Conservation (phyloP, 1,140 invertebrate species). For the Thaumatotibia leucotreta region DNA sequence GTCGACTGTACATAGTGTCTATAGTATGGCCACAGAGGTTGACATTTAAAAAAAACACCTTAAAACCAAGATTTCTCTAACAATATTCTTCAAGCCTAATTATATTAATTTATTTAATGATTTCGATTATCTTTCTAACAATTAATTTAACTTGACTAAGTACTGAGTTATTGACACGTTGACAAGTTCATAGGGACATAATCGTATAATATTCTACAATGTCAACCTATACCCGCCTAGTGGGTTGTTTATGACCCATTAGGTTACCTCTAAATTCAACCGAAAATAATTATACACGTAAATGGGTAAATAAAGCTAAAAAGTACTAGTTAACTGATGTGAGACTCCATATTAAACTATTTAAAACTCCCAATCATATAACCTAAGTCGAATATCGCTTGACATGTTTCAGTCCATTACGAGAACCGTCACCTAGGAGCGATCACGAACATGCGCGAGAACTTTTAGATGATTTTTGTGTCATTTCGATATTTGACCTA, state of each 20-base stretch:
- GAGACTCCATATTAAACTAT: no score
- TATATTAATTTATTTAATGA: neutral
- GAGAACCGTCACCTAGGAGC: no score
- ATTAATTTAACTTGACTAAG: constrained; percentile 5
- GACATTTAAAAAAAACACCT: no score
- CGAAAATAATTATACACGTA: neutral
- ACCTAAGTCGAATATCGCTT: no score
- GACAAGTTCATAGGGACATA: neutral
- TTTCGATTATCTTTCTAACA: neutral
- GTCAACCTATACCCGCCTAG: neutral
- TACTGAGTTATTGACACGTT: constrained; percentile 2
- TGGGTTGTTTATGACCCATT: neutral
- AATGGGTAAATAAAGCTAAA: neutral
- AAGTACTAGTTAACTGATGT: no score
- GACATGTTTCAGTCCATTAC: no score
- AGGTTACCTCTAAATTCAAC: neutral
- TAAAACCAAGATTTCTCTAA: neutral
- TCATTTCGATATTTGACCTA: no score
- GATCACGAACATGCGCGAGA: no score
- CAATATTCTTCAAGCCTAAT: neutral
- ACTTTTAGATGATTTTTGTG: no score
- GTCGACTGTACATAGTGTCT: no score
- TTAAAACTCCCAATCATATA: no score
- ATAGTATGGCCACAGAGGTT: no score
- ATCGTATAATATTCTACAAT: neutral